Conservation (phyloP, 2,113 vertebrate genomes). For the Phaethon lepturus region DNA sequence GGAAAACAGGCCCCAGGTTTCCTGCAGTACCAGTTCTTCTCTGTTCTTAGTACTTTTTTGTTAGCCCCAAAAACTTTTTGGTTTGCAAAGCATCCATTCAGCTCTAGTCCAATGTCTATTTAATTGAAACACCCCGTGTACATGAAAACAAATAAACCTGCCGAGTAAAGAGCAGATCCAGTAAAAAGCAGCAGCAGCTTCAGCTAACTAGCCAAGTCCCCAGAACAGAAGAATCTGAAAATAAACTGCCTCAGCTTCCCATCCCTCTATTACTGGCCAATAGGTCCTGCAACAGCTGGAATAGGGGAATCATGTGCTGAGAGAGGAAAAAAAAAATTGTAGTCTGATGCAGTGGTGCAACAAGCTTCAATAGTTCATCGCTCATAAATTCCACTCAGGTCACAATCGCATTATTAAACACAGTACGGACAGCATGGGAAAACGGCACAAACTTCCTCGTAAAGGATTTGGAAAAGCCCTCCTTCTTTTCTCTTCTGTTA, state of each 20-base stretch:
- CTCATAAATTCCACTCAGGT: slow-evolving; percentile 41
- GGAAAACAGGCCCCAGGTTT: slow-evolving; percentile 40
- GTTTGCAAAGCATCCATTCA: slow-evolving; percentile 47
- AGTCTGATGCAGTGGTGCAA: background rate
- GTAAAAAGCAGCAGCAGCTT: slow-evolving; percentile 44
- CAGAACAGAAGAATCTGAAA: slow-evolving; percentile 14
- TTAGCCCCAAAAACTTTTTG: background rate
- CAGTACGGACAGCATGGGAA: background rate
- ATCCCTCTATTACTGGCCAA: slow-evolving; percentile 18
- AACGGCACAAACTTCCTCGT: background rate
- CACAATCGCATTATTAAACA: slow-evolving; percentile 34
- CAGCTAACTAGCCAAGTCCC: slow-evolving; percentile 6
- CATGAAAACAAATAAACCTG: slow-evolving; percentile 1
- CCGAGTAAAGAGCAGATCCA: background rate
- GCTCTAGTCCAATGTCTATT: background rate
- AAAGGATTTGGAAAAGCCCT: background rate
- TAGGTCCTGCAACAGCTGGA: slow-evolving; percentile 18
- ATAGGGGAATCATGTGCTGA: background rate
- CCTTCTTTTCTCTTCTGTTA: background rate
- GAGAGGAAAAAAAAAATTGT: background rate
- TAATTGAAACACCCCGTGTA: background rate
- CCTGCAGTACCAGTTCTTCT: slow-evolving; percentile 50
- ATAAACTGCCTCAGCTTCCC: slow-evolving; percentile 40
- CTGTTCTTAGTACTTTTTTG: background rate
- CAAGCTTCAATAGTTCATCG: slow-evolving; percentile 18